Evolutionary conservation across 2,113 vertebrate species (phyloP), one percentile per base, ranked within the genome.

Genomic region (Stigmatopora nigra): DNA sequence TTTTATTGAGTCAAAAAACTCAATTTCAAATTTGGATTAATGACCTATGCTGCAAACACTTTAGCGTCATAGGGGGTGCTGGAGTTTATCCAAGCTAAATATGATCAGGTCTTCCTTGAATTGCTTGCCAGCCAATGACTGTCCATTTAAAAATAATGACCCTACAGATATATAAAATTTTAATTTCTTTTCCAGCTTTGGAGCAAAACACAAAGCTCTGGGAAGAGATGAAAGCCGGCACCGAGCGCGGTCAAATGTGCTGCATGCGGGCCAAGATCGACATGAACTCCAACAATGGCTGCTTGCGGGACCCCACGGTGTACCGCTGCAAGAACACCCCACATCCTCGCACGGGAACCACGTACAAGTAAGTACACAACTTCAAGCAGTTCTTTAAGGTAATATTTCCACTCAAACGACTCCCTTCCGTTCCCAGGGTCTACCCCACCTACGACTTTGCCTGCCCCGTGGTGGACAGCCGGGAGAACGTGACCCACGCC

Each of bases 391-490:
- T 57, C 14, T 44, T 41, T 16, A 1, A 4, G 16, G n/a, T 5
- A 46, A n/a, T 22, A 19, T 61, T 41, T 11, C 9, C 36, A 20
- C n/a, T 16, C 35, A 8, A 3, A 31, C 2, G 0, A 47, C 16
- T 60, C 12, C 67, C 75, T 66, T 49, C 36, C 35, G 13, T 31
- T 16, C 14, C 83, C 25, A 97, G 97, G 59, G 87, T 97, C 73
- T 99, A 99, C 82, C 97, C 97, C 14, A 99, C 95, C 0, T 99
- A 99, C 0, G 97, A 99, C 80, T 99, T 99, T 51, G 97, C 97
- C 77, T 99, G 97, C 76, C 97, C 97, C 61, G 98, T 99, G 45
- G 97, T 98, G 78, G 97, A 99, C 86, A 98, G 96, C 75, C 68
- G 97, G 62, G 97, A 99, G 88, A 94, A 91, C 0, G 96, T 99